Conservation (phyloP, 1,140 invertebrate species). For the Procambarus virginalis region DNA sequence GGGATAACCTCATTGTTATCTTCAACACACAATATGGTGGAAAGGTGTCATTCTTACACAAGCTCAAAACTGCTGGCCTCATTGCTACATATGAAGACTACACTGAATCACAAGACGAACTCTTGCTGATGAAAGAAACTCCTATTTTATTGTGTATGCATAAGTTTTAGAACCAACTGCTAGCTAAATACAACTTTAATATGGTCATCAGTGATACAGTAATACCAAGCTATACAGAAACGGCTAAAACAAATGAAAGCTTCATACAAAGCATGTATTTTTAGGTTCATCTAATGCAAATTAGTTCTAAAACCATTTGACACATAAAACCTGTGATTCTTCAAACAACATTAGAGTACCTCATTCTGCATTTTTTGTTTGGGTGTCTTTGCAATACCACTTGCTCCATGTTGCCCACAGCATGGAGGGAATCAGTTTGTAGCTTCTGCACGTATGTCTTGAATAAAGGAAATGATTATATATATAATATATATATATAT, state of each 20-base stretch:
- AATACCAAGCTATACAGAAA: conserved; percentile 3
- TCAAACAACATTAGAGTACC: background rate
- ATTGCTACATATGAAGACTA: conserved; percentile 4
- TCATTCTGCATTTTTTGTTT: background rate
- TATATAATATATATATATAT: no score
- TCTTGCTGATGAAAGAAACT: conserved; percentile 5
- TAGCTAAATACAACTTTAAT: background rate
- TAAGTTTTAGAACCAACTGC: conserved; percentile 5
- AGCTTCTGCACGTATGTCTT: background rate
- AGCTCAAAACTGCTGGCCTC: conserved; percentile 1
- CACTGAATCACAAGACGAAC: background rate
- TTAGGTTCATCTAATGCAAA: conserved; percentile 10
- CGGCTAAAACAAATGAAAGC: background rate
- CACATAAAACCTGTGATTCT: conserved; percentile 9
- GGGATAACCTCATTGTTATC: background rate
- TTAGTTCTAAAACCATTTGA: background rate
- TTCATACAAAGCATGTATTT: background rate
- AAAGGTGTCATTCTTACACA: background rate
- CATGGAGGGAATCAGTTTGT: background rate
- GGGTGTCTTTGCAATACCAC: background rate
- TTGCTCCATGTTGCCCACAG: background rate
- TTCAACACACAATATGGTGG: background rate
- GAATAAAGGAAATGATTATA: no score
- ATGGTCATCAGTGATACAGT: conserved; percentile 11
- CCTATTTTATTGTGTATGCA: background rate